Conservation (phyloP, 2,113 vertebrate genomes). For the Tupaia tana region DNA sequence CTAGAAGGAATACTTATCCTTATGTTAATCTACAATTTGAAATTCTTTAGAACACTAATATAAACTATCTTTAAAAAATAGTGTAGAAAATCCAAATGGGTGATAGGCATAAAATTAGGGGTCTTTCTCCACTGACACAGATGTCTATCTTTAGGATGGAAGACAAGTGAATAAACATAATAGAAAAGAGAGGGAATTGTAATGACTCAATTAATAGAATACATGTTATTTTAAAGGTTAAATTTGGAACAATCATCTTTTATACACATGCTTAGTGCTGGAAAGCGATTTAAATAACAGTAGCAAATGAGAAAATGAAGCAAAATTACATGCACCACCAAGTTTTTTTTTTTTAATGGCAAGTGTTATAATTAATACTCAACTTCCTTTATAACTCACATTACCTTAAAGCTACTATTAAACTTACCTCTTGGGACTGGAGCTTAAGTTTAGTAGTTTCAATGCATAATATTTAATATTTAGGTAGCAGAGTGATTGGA, state of each 20-base stretch:
- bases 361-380: constrained; percentile 78
- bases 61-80: constrained; percentile 65
- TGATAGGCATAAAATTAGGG: constrained; percentile 77
- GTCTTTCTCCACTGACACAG: constrained; percentile 66
- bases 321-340: constrained; percentile 75
- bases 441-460: constrained; percentile 27
- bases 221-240: constrained; percentile 79
- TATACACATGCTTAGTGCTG: constrained; percentile 74
- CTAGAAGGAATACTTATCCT: constrained; percentile 54
- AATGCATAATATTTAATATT: constrained; percentile 59
- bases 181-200: constrained; percentile 62
- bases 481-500: background rate
- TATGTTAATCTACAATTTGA: constrained; percentile 70
- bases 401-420: constrained; percentile 66
- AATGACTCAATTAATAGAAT: constrained; percentile 78
- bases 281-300: constrained; percentile 80
- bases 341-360: constrained; percentile 62
- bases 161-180: constrained; percentile 74
- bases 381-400: constrained; percentile 72
- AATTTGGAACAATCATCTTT: constrained; percentile 80
- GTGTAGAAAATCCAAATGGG: constrained; percentile 54
- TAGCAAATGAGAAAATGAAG: constrained; percentile 81
- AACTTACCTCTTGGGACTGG: constrained; percentile 57
- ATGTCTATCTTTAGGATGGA: constrained; percentile 73
- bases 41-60: constrained; percentile 69